phyloP scores from a whole-genome alignment of 2,888 invertebrate species.

The Pheosia tremula region DNA sequence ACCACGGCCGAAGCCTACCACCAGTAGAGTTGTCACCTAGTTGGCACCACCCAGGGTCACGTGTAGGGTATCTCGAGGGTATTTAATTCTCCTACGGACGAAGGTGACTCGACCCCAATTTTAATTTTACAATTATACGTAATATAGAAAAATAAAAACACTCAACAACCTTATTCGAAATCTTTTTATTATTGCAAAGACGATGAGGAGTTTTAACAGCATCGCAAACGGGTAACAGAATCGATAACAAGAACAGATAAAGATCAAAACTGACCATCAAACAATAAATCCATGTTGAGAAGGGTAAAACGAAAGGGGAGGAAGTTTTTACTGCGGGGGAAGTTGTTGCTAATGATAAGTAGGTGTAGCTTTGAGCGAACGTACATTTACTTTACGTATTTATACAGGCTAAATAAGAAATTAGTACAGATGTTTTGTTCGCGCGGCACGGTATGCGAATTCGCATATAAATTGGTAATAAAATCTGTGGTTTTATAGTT shows the following conservation, averaged over 20 bases:
- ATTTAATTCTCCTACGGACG: too few species aligned
- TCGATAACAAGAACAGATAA: constrained; percentile 42
- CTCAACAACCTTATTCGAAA: too few species aligned
- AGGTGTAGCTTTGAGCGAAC: constrained; percentile 19
- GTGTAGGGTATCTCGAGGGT: too few species aligned
- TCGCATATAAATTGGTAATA: constrained; percentile 2
- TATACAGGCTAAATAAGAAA: not conserved
- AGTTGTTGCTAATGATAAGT: constrained; percentile 42
- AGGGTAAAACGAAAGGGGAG: constrained; percentile 44
- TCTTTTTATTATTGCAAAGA: too few species aligned
- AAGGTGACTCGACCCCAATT: too few species aligned
- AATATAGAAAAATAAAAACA: too few species aligned
- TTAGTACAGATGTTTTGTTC: too few species aligned
- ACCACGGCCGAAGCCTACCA: too few species aligned
- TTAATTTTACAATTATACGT: too few species aligned
- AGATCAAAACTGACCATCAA: constrained; percentile 45
- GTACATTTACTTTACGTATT: constrained; percentile 20
- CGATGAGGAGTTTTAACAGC: constrained; percentile 12
- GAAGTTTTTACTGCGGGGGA: constrained; percentile 37
- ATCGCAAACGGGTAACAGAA: constrained; percentile 30
- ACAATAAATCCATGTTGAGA: constrained; percentile 48
- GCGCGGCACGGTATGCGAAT: not conserved
- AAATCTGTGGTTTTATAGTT: not conserved
- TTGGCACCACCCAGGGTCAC: too few species aligned
- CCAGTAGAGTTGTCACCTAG: too few species aligned